Evolutionary conservation across 2,888 invertebrate species (phyloP), one percentile per base, ranked within the genome.

Genomic region (Gisinianus flammeolus): DNA sequence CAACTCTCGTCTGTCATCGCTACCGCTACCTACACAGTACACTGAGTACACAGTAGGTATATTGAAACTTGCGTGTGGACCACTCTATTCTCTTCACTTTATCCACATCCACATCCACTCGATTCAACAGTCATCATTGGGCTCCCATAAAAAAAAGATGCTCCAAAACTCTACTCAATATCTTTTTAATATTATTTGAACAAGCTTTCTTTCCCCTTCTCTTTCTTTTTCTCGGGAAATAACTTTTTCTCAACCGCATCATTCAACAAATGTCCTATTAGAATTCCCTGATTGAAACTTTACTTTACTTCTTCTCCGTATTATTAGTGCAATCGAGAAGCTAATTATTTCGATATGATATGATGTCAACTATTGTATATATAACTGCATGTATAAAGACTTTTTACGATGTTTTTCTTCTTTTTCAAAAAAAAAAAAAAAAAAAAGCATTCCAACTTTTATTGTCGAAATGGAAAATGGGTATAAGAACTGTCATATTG

Each of bases 351-450:
- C n/a, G n/a, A n/a, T n/a, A n/a, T n/a, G n/a, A n/a, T n/a, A n/a
- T n/a, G n/a, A n/a, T n/a, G n/a, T n/a, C n/a, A n/a, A n/a, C n/a
- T n/a, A n/a, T n/a, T n/a, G n/a, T n/a, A n/a, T n/a, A n/a, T n/a
- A n/a, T n/a, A n/a, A n/a, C n/a, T n/a, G n/a, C n/a, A n/a, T n/a
- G n/a, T n/a, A n/a, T n/a, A n/a, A n/a, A n/a, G n/a, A n/a, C n/a
- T n/a, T n/a, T n/a, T n/a, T n/a, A n/a, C n/a, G n/a, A 10, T 52
- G 52, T 52, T 52, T 58, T 58, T 58, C 24, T 58, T n/a, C 58
- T 58, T 58, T 58, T 24, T 58, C 58, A n/a, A 16, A 44, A 16
- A 44, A 16, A 44, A 44, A 44, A 44, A 44, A 44, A 44, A 44
- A 44, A 44, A 10, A 10, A 16, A 44, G 16, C 6, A 44, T 10